phyloP scores from a whole-genome alignment of 2,888 invertebrate species.

The Cryptocephalus moraei region DNA sequence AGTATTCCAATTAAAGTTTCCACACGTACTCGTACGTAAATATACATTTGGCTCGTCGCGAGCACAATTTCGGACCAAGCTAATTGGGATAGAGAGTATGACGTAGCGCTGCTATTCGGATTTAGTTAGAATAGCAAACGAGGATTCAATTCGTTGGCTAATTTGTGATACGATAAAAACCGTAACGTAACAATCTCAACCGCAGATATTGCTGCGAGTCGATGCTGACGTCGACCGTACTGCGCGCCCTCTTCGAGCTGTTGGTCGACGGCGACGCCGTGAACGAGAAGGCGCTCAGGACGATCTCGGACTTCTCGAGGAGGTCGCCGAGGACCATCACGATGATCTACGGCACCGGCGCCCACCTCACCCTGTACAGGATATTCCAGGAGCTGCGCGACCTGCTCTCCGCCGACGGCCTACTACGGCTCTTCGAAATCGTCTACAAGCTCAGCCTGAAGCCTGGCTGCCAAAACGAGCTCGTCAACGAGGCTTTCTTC shows the following conservation, averaged over 20 bases:
- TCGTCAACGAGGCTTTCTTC: constrained; percentile 15
- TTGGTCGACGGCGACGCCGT: constrained; percentile 20
- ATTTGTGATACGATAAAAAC: too few relatives aligned
- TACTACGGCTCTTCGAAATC: constrained; percentile 19
- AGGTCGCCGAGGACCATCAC: constrained; percentile 19
- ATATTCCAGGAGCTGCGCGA: constrained; percentile 5
- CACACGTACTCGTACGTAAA: too few relatives aligned
- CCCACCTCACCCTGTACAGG: constrained; percentile 16
- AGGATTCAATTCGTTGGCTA: too few relatives aligned
- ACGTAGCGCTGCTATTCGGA: too few relatives aligned
- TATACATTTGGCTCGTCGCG: too few relatives aligned
- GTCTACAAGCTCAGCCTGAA: constrained; percentile 18
- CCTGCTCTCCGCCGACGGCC: constrained; percentile 1
- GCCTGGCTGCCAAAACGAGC: constrained; percentile 15
- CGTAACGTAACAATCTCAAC: too few relatives aligned
- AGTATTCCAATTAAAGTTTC: too few relatives aligned
- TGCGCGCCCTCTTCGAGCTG: constrained; percentile 20
- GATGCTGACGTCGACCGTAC: constrained; percentile 24
- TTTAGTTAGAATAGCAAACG: too few relatives aligned
- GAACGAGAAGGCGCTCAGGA: constrained; percentile 24
- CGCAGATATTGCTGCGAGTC: constrained; percentile 22
- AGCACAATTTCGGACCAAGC: too few relatives aligned
- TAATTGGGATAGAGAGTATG: too few relatives aligned
- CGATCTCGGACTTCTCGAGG: constrained; percentile 21
- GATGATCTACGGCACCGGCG: constrained; percentile 16